phyloP scores from a whole-genome alignment of 2,888 invertebrate species.

The Caradrina kadenii region DNA sequence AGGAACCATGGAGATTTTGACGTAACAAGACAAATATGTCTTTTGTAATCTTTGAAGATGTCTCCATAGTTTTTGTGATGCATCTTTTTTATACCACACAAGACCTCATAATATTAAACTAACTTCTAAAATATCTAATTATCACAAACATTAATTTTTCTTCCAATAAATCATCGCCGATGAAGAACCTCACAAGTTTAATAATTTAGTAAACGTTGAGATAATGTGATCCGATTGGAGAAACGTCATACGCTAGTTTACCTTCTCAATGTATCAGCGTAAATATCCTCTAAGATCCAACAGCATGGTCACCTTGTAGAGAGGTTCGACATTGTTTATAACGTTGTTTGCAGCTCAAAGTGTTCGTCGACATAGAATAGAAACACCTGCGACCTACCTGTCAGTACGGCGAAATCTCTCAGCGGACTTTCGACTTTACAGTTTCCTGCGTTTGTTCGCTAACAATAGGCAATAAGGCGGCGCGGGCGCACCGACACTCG shows the following conservation, averaged over 20 bases:
- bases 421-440: constrained; percentile 87
- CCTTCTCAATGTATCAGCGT: background rate
- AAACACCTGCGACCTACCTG: constrained; percentile 89
- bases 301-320: constrained; percentile 22
- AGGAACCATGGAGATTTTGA: too few species aligned
- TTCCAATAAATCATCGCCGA: background rate
- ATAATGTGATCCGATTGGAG: background rate
- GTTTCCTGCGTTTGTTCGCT: constrained; percentile 89
- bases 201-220: background rate
- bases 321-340: constrained; percentile 76
- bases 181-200: background rate
- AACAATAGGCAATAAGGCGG: constrained; percentile 87
- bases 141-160: background rate
- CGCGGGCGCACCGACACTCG: constrained; percentile 79
- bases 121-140: too few species aligned
- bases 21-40: too few species aligned
- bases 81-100: background rate
- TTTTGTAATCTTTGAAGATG: too few species aligned
- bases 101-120: too few species aligned
- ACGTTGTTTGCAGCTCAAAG: constrained; percentile 77
- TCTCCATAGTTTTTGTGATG: too few species aligned
- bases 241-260: too few species aligned
- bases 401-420: constrained; percentile 84
- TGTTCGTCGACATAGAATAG: constrained; percentile 68
- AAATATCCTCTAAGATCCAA: background rate